These are phyloP conservation scores for Drosophila aldrichi DNA, from an alignment of 2,888 invertebrate genomes.

Conservation along the genomic window DNA sequence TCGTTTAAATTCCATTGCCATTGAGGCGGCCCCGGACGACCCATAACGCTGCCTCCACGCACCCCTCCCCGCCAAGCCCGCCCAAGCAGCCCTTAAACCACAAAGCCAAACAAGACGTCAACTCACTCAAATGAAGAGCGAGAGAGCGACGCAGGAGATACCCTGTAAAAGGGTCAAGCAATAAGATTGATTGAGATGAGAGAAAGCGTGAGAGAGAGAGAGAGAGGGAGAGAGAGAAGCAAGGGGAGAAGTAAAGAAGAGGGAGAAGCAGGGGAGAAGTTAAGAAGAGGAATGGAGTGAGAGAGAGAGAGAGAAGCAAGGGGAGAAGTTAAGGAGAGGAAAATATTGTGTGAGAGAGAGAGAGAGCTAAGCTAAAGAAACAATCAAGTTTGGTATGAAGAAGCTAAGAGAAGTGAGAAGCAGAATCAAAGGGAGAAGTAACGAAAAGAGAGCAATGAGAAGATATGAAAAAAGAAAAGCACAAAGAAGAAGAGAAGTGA, in stretches of 20 bases:
- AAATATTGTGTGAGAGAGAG: not conserved
- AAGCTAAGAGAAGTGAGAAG: not conserved
- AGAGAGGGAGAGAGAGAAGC: too few relatives aligned
- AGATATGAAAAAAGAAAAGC: not conserved
- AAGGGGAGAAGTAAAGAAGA: not conserved
- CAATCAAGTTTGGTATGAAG: too few relatives aligned
- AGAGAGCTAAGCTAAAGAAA: not conserved
- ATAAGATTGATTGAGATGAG: too few relatives aligned
- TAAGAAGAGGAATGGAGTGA: not conserved
- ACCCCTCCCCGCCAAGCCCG: slow-evolving; percentile 19
- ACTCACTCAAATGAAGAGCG: not conserved
- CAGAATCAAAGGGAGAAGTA: not conserved
- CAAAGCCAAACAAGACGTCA: slow-evolving; percentile 61
- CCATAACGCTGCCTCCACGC: slow-evolving; percentile 12
- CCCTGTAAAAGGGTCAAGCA: slow-evolving; percentile 29
- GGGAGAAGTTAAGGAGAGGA: not conserved
- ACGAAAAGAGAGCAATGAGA: too few relatives aligned
- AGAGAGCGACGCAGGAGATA: slow-evolving; percentile 3
- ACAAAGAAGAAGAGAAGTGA: not conserved
- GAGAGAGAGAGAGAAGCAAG: not conserved
- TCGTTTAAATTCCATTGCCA: slow-evolving; percentile 81
- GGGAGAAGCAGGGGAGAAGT: not conserved
- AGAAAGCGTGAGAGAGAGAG: too few relatives aligned
- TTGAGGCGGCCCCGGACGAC: slow-evolving; percentile 23
- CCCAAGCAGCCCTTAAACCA: slow-evolving; percentile 37